Conservation (phyloP, 2,797 vertebrate genomes). For the Hafferia zeledoni region DNA sequence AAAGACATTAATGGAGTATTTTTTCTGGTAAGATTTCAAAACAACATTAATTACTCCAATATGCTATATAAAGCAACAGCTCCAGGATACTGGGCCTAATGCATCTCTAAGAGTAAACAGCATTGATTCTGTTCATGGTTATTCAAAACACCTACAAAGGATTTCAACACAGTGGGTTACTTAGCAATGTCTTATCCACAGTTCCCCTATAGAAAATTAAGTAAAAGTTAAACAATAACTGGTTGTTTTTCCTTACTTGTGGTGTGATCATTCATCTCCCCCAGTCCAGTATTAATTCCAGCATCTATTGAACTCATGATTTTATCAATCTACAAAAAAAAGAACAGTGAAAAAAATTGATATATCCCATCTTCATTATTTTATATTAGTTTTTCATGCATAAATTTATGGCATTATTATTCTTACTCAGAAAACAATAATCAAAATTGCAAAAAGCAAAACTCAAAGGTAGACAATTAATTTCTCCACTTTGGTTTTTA, state of each 20-base stretch:
- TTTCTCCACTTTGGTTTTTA: background rate
- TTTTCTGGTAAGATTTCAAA: slow-evolving; percentile 27
- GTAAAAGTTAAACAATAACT: slow-evolving; percentile 7
- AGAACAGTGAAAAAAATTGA: slow-evolving; percentile 25
- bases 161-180: background rate
- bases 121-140: slow-evolving; percentile 20
- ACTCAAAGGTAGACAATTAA: background rate
- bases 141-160: slow-evolving; percentile 15
- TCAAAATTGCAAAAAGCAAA: background rate
- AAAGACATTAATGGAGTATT: background rate
- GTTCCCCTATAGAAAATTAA: background rate
- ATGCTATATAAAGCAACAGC: slow-evolving; percentile 36
- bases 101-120: background rate
- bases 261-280: slow-evolving; percentile 80
- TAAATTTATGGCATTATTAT: background rate
- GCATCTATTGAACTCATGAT: slow-evolving; percentile 97
- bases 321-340: slow-evolving; percentile 90
- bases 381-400: slow-evolving; percentile 13
- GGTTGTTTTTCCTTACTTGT: slow-evolving; percentile 82
- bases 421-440: background rate
- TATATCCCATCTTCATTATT: background rate
- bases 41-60: slow-evolving; percentile 11
- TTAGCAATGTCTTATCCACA: background rate
- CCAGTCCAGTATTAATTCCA: slow-evolving; percentile 88
- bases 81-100: slow-evolving; percentile 23